Base-by-base conservation (phyloP, 2,113 vertebrate species). In the Triplophysa rosa region DNA sequence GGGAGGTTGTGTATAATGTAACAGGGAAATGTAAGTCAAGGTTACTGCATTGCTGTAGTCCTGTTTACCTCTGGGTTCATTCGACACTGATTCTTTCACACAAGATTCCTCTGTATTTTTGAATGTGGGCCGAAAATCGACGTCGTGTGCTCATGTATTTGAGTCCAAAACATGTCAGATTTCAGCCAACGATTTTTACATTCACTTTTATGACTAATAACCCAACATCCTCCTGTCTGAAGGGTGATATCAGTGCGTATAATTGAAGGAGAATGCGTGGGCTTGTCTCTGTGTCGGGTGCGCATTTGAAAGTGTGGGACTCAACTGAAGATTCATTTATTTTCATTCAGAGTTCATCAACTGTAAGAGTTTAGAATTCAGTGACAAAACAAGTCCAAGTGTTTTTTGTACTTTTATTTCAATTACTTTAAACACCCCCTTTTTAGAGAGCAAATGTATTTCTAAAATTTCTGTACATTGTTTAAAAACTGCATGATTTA, bases 1-100 rank as follows among this genome's bases (percentile, higher is more conserved):
- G 56, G n/a, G 23, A 37, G 23, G 17, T 68, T 40, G 62, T 78
- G 68, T 84, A 78, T 74, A 75, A 78, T 69, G 37, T 66, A 84
- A 78, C 49, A 77, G 61, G 26, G 49, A 78, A 83, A 83, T 19
- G 4, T 67, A 21, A 80, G 68, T 73, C 56, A 45, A 23, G 17
- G 45, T 37, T 67, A 54, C 71, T 45, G n/a, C 24, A 29, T 67
- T 64, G 58, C 54, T 29, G 54, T 29, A 59, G 49, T 70, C 69
- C 40, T 47, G 21, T 13, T 14, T 21, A 61, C 58, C 61, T 19
- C n/a, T 61, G 23, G 65, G n/a, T 67, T 61, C 70, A 67, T 77
- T 54, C 70, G 59, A 74, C 19, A 80, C 71, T 70, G 59, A 75
- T 65, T 16, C 47, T 56, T 19, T 21, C 33, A 3, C 24, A 33